A percentile compares a stretch with the other conserved stretches of the same genome.
phyloP scores from a whole-genome alignment of 2,888 invertebrate genomes.

The Yponomeuta cagnagella region DNA sequence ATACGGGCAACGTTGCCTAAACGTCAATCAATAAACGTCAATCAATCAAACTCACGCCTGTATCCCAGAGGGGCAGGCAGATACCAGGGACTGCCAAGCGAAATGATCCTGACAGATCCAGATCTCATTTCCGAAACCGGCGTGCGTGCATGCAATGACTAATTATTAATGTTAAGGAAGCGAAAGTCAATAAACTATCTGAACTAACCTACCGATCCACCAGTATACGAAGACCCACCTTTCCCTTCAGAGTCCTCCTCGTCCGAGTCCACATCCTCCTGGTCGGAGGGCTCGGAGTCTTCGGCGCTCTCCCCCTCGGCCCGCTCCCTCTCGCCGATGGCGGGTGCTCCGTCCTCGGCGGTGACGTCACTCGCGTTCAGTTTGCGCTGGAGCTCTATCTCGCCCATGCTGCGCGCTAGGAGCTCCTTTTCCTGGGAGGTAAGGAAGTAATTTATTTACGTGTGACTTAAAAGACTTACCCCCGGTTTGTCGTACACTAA shows the following conservation, averaged over 20 bases:
- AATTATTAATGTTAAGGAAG: too few species aligned
- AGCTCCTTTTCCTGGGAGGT: conserved; percentile 66
- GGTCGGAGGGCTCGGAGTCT: conserved; percentile 74
- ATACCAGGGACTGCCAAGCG: too few species aligned
- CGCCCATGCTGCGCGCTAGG: conserved; percentile 68
- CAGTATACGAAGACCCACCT: conserved; percentile 35
- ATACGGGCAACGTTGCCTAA: too few species aligned
- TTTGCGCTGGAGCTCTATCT: conserved; percentile 63
- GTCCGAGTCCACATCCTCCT: conserved; percentile 76
- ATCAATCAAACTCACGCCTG: too few species aligned
- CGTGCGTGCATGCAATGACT: too few species aligned
- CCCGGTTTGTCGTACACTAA: too few species aligned
- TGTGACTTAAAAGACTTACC: too few species aligned
- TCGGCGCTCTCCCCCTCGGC: conserved; percentile 74
- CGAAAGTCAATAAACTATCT: not conserved
- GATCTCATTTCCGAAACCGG: too few species aligned
- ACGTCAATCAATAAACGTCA: too few species aligned
- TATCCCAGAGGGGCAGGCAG: too few species aligned
- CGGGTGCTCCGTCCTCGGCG: conserved; percentile 40
- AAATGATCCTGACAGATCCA: too few species aligned
- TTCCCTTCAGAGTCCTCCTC: conserved; percentile 78
- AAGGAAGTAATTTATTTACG: too few species aligned
- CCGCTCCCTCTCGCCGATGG: conserved; percentile 71
- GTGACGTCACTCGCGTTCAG: conserved; percentile 51
- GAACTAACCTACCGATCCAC: not conserved